Base-by-base conservation (phyloP, 2,113 vertebrate genomes). In the Aspiorhynchus laticeps region DNA sequence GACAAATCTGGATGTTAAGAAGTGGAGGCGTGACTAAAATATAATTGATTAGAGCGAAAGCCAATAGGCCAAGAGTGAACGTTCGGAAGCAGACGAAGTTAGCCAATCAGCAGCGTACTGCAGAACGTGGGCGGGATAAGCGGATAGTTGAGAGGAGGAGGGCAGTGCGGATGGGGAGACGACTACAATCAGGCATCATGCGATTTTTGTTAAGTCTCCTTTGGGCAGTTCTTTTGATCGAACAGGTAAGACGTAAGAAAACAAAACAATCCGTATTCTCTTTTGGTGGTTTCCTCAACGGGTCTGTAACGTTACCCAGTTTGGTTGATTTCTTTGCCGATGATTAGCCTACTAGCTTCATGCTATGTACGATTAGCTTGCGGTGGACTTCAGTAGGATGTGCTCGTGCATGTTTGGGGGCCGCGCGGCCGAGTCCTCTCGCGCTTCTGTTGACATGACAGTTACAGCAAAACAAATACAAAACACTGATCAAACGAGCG, bases 151-250 rank as follows among this genome's bases (percentile, higher is more conserved):
- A 41, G 87, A 59, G 36, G 26, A 88, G 75, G 83, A 83, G 38
- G 41, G 82, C 91, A 69, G 69, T 43, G 73, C 84, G 56, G 86
- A 84, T 89, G 77, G 91, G 91, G 86, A 91, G 88, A 93, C 88
- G 92, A 93, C 89, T 93, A 88, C 88, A 91, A 88, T 86, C 91
- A 88, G 88, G 43, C 90, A 90, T 86, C 88, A 95, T 95, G 95
- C 93, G 92, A 87, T 87, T 92, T 87, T 86, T 87, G 24, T 77
- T 89, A 86, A 91, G 90, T 86, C 91, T 95, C 88, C 43, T 95
- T 26, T 95, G 92, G 92, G 90, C 90, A 74, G 91, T 85, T 85
- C 83, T 95, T 80, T 82, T 95, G 81, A 73, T 94, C 61, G 92
- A 94, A 4, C 91, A 95, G 95, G 95, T 95, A 87, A 93, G 92